These are phyloP conservation scores for Proisotoma minuta DNA, from an alignment of 2,888 invertebrate genomes.

Conservation along the genomic window DNA sequence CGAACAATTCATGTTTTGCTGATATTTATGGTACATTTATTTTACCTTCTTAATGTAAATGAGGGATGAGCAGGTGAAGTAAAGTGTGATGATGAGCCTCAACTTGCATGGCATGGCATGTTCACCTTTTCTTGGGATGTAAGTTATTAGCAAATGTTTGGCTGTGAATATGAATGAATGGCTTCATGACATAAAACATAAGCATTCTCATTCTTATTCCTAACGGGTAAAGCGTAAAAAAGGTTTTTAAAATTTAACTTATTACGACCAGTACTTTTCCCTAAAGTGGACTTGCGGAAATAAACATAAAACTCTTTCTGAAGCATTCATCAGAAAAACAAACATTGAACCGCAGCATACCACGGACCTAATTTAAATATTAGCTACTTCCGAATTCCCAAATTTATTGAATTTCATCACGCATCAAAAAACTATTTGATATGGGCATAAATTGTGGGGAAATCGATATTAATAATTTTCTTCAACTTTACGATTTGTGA, in stretches of 20 bases:
- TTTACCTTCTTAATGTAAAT: slow-evolving; percentile 1
- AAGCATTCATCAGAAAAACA: too few relatives aligned
- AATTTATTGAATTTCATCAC: neutral
- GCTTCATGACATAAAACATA: neutral
- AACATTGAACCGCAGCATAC: too few relatives aligned
- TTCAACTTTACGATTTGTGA: too few relatives aligned
- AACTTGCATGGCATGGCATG: neutral
- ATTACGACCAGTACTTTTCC: too few relatives aligned
- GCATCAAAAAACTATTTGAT: neutral
- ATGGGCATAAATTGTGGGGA: too few relatives aligned
- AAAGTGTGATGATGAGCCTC: neutral
- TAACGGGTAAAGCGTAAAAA: too few relatives aligned
- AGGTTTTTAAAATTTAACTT: too few relatives aligned
- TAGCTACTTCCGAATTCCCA: neutral
- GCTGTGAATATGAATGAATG: slow-evolving; percentile 13
- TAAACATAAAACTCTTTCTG: too few relatives aligned
- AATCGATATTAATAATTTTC: too few relatives aligned
- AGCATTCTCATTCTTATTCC: too few relatives aligned
- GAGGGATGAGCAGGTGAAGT: neutral
- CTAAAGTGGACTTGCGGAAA: too few relatives aligned
- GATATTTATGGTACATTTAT: slow-evolving; percentile 1
- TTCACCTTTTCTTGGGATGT: neutral
- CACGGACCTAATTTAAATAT: too few relatives aligned
- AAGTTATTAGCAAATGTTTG: slow-evolving; percentile 5
- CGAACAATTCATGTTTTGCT: neutral